Evolutionary conservation across 1,140 invertebrate species (phyloP), one percentile per base, ranked within the genome.

Genomic region (Drosophila triauraria): DNA sequence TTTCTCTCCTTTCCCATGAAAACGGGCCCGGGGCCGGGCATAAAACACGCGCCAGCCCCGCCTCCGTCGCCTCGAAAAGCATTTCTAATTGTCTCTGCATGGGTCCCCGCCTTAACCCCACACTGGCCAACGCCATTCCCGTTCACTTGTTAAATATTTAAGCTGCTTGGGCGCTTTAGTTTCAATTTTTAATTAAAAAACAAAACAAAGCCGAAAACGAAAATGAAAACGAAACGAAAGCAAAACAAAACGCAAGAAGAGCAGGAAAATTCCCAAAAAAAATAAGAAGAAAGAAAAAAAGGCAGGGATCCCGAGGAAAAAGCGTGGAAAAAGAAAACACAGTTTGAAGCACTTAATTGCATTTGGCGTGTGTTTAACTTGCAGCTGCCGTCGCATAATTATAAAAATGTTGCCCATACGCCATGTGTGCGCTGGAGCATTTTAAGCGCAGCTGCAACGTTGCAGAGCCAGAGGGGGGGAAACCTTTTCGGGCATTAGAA

Each of bases 321-420:
- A 50, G 42, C 15, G 20, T 23, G 15, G 30, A 15, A 51, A 78
- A 67, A 48, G 70, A 82, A 65, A 69, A 79, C 58, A 84, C 57
- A 42, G 70, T 64, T 58, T 68, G 30, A 65, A 81, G 68, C 78
- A 84, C 64, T 80, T 84, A 84, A 84, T 80, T 84, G 74, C 72
- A 84, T 80, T 79, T 65, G 75, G 64, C 60, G 65, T 72, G 81
- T 80, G 81, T 80, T 83, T 65, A 82, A 82, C 54, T 65, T 67
- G 74, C 79, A 80, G 78, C 57, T 78, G 78, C 58, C 80, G 71
- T 78, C 58, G 82, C 60, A 85, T 84, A 84, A 84, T 84, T 84
- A 84, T 68, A 81, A 78, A 78, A 86, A 86, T 77, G 70, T 83
- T 80, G 81, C 76, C 27, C 81, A 83, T 84, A 80, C 77, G 81